Evolutionary conservation across 1,140 invertebrate species (phyloP), one percentile per base, ranked within the genome.

Genomic region (Philotrypesis tridentata): DNA sequence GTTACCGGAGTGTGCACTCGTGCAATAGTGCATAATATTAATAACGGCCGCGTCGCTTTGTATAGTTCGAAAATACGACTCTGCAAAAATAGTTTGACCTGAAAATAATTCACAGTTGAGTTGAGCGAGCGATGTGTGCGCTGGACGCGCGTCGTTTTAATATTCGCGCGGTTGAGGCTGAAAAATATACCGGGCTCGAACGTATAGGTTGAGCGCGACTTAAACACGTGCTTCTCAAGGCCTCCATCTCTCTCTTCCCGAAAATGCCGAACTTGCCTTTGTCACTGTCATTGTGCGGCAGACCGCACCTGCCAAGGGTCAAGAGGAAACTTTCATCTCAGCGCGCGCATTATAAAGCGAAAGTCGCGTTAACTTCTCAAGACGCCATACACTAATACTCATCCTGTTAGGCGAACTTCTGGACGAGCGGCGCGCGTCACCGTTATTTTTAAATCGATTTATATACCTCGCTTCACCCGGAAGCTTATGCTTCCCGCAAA

Each of bases 381-480:
- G 48, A 55, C 21, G 48, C 21, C 21, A n/a, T 55, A 1, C 33
- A 37, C n/a, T n/a, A n/a, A n/a, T 3, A 37, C 48, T 55, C 67
- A 21, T 68, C 27, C 21, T 37, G 31, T 37, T 68, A 33, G 31
- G 8, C 7, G 21, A 68, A 27, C 31, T 68, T 33, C 31, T 65
- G 63, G n/a, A 3, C 21, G 48, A 55, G 48, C 33, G 33, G 48
- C 21, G 48, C 33, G 33, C 27, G 25, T 27, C n/a, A n/a, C 14
- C 7, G 63, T 65, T 25, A 65, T 65, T 65, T 65, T 29, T 68
- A 31, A 68, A 68, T 68, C 67, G 67, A 68, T 31, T 68, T 68
- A 68, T 55, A 21, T 17, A 17, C 21, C 4, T 55, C 21, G 0
- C 17, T 55, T 55, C 17, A 55, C 4, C 17, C 17, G 14, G 21